Base-by-base conservation (phyloP, 1,140 invertebrate species). In the Dryas iulia region DNA sequence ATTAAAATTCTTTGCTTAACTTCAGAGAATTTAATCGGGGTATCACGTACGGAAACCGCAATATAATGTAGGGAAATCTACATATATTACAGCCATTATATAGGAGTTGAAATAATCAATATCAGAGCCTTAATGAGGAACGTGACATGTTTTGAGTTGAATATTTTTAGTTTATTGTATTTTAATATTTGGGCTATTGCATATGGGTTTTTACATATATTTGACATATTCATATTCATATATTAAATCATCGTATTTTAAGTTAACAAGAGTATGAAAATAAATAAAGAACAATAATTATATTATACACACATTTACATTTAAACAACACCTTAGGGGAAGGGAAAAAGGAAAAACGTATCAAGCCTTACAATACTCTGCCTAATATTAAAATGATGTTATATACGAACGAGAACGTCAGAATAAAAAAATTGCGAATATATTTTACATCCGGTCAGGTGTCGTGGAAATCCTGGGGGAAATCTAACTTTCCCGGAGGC, bases 361-460 rank as follows among this genome's bases (percentile, higher is more conserved):
- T 47, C 14, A 21, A 21, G 39, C 39, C 39, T 47, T 54, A 47
- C 47, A 62, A 62, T 62, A 30, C 47, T 31, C 47, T 21, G 23
- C 25, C 28, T 24, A 35, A 66, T 71, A 71, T 57, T 61, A 39
- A 71, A 66, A 66, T 61, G 47, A 71, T 71, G 56, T 73, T 60
- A 63, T 57, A 70, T 70, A 30, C 18, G 39, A 47, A 47, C 39
- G 57, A 28, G 59, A 60, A 56, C 52, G 61, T 61, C 33, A 67
- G 30, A 57, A 60, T 24, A 68, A 82, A 86, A 88, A 88, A 88
- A 86, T 79, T 76, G 76, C 62, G 81, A 87, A 89, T 89, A 90
- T 90, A 89, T 89, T 88, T 88, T 89, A 88, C 86, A 87, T 87
- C 81, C 82, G 89, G 89, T 91, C 89, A 90, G 89, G 89, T 91